A percentile compares a stretch with the other conserved stretches of the same genome.
Evolutionary conservation across 2,113 vertebrate genomes (phyloP).

Genomic region (Xyliphius kryptos): DNA sequence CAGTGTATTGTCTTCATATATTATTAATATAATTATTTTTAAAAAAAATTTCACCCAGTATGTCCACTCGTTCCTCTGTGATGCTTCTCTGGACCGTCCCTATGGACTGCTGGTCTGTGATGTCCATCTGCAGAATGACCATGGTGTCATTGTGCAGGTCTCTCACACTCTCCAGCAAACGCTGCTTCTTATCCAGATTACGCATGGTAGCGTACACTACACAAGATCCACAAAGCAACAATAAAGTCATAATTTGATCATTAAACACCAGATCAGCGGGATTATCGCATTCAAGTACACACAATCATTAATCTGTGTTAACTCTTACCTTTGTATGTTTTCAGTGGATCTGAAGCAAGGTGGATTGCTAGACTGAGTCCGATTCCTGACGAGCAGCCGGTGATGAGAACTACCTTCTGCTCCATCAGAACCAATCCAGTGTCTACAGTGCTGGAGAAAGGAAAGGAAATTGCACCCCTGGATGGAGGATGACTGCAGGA

Average conservation of each 20-base stretch:
- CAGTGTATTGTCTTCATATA: too few species aligned
- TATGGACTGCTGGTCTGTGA: constrained; percentile 71
- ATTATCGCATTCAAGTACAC: too few species aligned
- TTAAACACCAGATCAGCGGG: too few species aligned
- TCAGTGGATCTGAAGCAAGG: constrained; percentile 51
- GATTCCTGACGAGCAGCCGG: constrained; percentile 86
- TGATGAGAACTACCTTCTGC: constrained; percentile 81
- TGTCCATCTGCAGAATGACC: constrained; percentile 78
- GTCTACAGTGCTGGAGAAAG: too few species aligned
- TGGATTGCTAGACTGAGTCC: constrained; percentile 73
- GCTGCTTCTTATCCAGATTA: constrained; percentile 71
- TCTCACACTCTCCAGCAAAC: constrained; percentile 68
- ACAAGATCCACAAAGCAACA: constrained; percentile 23
- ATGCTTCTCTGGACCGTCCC: constrained; percentile 58
- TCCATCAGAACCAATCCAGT: constrained; percentile 58
- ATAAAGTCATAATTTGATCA: background rate
- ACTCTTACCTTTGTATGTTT: constrained; percentile 62
- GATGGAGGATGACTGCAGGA: too few species aligned
- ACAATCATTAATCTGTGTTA: too few species aligned
- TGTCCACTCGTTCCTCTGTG: constrained; percentile 72
- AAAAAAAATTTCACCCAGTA: too few species aligned
- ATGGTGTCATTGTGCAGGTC: constrained; percentile 68
- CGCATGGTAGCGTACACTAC: constrained; percentile 86
- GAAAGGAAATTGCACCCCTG: too few species aligned
- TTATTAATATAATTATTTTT: too few species aligned